These are phyloP conservation scores for Mechanitis mazaeus DNA, from an alignment of 2,888 invertebrate species.

Conservation along the genomic window DNA sequence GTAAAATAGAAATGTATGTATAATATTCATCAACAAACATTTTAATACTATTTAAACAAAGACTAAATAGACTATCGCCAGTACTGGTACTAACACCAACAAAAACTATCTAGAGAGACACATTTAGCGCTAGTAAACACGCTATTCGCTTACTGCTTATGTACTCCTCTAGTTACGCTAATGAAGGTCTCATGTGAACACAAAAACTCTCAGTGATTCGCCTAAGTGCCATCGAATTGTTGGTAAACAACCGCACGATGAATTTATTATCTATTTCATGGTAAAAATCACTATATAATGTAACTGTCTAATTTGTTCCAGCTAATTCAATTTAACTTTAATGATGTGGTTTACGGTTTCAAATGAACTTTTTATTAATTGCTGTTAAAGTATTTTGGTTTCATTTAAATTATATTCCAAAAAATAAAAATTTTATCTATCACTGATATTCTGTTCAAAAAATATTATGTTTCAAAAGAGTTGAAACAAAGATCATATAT, in stretches of 20 bases:
- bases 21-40: no score
- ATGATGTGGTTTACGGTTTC: not conserved
- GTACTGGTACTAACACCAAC: constrained; percentile 41
- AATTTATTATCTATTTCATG: constrained; percentile 4
- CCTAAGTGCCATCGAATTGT: constrained; percentile 25
- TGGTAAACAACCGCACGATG: constrained; percentile 7
- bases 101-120: constrained; percentile 49
- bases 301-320: not conserved
- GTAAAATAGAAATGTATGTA: no score
- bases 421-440: no score
- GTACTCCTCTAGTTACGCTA: constrained; percentile 37
- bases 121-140: constrained; percentile 46
- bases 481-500: no score
- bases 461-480: no score
- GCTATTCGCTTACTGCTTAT: constrained; percentile 34
- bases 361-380: no score
- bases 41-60: not conserved
- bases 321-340: not conserved
- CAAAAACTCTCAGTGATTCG: constrained; percentile 30
- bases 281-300: not conserved
- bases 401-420: no score
- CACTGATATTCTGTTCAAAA: no score
- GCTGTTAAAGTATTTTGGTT: no score
- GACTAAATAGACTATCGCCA: constrained; percentile 9
- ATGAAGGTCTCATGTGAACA: constrained; percentile 35